These are phyloP conservation scores for Axinella damicornis DNA, from an alignment of 37 sponge, comb jelly and placozoan species.

Conservation along the genomic window DNA sequence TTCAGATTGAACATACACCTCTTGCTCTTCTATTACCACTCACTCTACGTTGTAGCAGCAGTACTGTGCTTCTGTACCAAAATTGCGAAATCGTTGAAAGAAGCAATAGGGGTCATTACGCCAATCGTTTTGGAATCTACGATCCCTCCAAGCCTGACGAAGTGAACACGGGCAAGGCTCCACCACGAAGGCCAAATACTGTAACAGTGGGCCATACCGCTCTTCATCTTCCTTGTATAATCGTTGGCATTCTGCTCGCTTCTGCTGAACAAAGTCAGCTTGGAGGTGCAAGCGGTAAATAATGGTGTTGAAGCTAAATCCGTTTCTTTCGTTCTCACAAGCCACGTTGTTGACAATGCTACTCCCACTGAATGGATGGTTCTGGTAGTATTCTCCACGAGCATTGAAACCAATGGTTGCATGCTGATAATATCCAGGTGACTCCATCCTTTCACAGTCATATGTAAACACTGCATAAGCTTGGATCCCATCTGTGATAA, in stretches of 20 bases:
- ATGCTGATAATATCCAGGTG: slow-evolving; percentile 25
- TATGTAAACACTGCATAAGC: slow-evolving; percentile 77
- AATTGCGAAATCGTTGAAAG: too few species aligned
- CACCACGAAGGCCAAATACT: too few species aligned
- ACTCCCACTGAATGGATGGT: slow-evolving; percentile 36
- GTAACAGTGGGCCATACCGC: too few species aligned
- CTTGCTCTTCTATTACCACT: too few species aligned
- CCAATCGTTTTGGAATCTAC: not conserved
- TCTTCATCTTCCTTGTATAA: slow-evolving; percentile 3
- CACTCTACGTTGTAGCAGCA: too few species aligned
- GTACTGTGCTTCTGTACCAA: too few species aligned
- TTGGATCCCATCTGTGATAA: slow-evolving; percentile 68
- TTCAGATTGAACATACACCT: too few species aligned
- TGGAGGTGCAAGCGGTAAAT: slow-evolving; percentile 27
- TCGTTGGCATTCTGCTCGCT: slow-evolving; percentile 10
- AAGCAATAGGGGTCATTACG: too few species aligned
- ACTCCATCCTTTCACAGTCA: slow-evolving; percentile 66
- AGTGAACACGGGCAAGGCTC: slow-evolving; percentile 69
- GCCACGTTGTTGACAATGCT: slow-evolving; percentile 13
- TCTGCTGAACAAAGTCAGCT: not conserved
- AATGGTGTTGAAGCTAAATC: slow-evolving; percentile 13
- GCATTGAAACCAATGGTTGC: slow-evolving; percentile 69
- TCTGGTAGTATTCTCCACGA: slow-evolving; percentile 22
- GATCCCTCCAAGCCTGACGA: slow-evolving; percentile 26
- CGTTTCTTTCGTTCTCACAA: not conserved